These are phyloP conservation scores for Aphelenchoides fujianensis DNA, from an alignment of 1,140 invertebrate genomes.

Conservation along the genomic window DNA sequence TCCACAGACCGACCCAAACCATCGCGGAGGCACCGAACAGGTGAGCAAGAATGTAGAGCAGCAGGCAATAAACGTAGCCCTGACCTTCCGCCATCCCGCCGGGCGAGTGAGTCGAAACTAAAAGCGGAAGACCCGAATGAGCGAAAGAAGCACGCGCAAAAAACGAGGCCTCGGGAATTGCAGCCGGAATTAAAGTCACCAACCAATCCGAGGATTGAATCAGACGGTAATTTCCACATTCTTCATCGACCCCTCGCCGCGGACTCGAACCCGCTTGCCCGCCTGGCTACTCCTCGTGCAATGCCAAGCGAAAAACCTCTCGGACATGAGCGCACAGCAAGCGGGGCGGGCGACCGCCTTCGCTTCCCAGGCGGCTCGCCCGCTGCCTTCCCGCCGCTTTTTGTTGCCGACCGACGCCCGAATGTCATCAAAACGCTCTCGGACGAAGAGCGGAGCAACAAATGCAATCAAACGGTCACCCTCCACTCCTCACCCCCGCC, in stretches of 20 bases:
- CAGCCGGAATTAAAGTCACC: neutral
- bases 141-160: neutral
- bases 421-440: too few species aligned
- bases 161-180: neutral
- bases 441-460: too few species aligned
- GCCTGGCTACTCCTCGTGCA: too few species aligned
- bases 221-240: neutral
- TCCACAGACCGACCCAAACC: constrained; percentile 20
- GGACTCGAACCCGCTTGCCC: too few species aligned
- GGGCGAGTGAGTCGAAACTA: neutral
- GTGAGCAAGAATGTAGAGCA: constrained; percentile 9
- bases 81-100: neutral
- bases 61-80: neutral
- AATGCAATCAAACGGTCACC: too few species aligned
- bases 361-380: too few species aligned
- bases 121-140: neutral
- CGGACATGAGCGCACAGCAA: too few species aligned
- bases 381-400: too few species aligned
- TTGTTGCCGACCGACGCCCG: too few species aligned
- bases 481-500: too few species aligned
- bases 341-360: too few species aligned
- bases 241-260: neutral
- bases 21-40: neutral
- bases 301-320: too few species aligned
- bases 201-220: neutral